Evolutionary conservation across 64 coral and sea anemone species (phyloP), one percentile per base, ranked within the genome.

Genomic region (Montipora capricornis): DNA sequence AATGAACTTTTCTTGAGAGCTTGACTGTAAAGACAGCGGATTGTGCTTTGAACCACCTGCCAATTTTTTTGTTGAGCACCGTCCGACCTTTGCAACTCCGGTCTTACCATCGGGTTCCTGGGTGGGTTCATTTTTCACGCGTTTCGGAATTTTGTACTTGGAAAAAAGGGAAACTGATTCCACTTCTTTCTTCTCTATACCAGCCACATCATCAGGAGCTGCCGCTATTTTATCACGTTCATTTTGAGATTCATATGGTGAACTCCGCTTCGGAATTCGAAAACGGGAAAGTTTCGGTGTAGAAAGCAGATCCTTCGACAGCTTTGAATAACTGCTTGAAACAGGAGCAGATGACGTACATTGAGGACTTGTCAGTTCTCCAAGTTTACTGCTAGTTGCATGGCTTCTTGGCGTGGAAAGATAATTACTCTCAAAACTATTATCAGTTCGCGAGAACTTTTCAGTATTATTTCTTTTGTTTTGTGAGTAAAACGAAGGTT

Each of bases 91-190:
- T 17, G 24, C 5, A 68, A 4, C 8, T 7, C 49, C 68, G 8
- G 1, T 13, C 2, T 8, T 24, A 20, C 4, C 82, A 50, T 12
- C n/a, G 9, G 15, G 71, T 5, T 69, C 45, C 0, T 12, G 46
- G 19, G 3, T 12, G 11, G 37, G 15, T 52, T n/a, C 9, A 17
- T 20, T 64, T 1, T 71, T 86, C 7, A 44, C 20, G 13, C 66
- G 16, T 73, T 86, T 86, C 17, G 82, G 82, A 71, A 86, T 86
- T 71, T 73, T 86, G 20, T 71, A 86, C 16, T 49, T 73, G 7
- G 66, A 86, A 47, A 86, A 45, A 22, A 5, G 5, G 62, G 64
- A 52, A 49, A 5, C 46, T 45, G 15, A 19, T 8, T 3, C 10
- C 17, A 1, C 44, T 20, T 71, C 64, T 11, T 71, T 60, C 12